Conservation (phyloP, 2,113 vertebrate species). For the Mionectes macconnelli region DNA sequence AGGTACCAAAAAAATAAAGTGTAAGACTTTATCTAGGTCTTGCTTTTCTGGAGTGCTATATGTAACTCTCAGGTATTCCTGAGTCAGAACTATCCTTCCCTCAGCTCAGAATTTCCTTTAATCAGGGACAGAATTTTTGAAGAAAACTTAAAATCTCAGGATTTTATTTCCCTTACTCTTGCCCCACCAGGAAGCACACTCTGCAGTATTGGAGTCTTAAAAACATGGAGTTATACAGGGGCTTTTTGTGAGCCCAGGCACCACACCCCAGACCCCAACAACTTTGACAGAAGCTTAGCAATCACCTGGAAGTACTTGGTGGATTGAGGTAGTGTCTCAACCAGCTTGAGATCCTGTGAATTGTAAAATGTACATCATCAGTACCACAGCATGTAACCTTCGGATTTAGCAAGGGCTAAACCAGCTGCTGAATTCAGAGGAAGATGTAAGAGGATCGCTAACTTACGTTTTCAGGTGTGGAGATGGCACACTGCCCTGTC, state of each 20-base stretch:
- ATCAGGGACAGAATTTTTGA: neutral
- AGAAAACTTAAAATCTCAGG: neutral
- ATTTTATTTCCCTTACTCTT: neutral
- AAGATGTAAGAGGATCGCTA: neutral
- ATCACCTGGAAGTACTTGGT: neutral
- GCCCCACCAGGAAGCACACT: neutral
- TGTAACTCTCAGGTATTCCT: neutral
- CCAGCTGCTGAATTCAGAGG: neutral
- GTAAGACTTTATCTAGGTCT: neutral
- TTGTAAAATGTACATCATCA: rapidly evolving
- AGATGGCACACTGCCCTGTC: neutral
- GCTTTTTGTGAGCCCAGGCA: too few relatives aligned
- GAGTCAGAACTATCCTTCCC: neutral
- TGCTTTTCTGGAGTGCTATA: neutral
- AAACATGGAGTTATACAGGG: neutral
- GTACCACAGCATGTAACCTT: neutral
- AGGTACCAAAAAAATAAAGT: neutral
- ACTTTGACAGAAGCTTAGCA: neutral
- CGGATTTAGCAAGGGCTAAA: neutral
- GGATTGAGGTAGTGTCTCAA: neutral
- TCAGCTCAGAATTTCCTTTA: neutral
- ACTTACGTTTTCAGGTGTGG: neutral
- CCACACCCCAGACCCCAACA: neutral
- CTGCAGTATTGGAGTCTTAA: neutral
- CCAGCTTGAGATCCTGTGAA: neutral